A percentile compares a stretch with the other conserved stretches of the same genome.
Conservation (phyloP, 2,888 invertebrate genomes). For the Lycaena phlaeas region DNA sequence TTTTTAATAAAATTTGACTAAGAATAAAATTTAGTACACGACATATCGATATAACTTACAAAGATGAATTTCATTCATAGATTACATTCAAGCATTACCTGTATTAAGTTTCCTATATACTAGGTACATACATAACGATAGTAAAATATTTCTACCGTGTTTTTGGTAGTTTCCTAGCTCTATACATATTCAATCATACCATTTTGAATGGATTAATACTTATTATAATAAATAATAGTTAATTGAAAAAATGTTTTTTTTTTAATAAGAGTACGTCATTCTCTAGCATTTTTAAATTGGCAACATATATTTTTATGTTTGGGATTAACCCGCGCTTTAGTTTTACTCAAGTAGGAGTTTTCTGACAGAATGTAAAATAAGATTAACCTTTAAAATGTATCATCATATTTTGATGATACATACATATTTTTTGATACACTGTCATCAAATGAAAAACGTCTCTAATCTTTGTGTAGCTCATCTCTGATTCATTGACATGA, state of each 20-base stretch:
- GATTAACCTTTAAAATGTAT: too few relatives aligned
- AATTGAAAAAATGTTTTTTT: not conserved
- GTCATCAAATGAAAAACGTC: too few relatives aligned
- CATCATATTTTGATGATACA: too few relatives aligned
- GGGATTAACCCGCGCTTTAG: too few relatives aligned
- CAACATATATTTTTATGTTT: not conserved
- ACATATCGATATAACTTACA: slow-evolving; percentile 19
- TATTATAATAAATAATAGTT: not conserved
- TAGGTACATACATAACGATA: slow-evolving; percentile 40
- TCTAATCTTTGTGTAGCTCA: too few relatives aligned
- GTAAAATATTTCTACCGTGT: slow-evolving; percentile 33
- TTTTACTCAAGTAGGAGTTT: too few relatives aligned
- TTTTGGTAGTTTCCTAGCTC: slow-evolving; percentile 61
- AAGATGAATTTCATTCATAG: slow-evolving; percentile 47
- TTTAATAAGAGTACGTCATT: not conserved
- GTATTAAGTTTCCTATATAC: slow-evolving; percentile 34
- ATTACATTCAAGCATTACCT: slow-evolving; percentile 26
- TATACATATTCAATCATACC: slow-evolving; percentile 10
- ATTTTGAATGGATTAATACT: slow-evolving; percentile 6
- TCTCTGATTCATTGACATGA: too few relatives aligned
- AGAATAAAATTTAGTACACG: too few relatives aligned
- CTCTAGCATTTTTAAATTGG: not conserved
- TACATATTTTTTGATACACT: too few relatives aligned
- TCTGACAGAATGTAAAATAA: too few relatives aligned
- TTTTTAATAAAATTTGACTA: too few relatives aligned